phyloP scores from a whole-genome alignment of 2,888 invertebrate genomes.

The Pilophorus perplexus region DNA sequence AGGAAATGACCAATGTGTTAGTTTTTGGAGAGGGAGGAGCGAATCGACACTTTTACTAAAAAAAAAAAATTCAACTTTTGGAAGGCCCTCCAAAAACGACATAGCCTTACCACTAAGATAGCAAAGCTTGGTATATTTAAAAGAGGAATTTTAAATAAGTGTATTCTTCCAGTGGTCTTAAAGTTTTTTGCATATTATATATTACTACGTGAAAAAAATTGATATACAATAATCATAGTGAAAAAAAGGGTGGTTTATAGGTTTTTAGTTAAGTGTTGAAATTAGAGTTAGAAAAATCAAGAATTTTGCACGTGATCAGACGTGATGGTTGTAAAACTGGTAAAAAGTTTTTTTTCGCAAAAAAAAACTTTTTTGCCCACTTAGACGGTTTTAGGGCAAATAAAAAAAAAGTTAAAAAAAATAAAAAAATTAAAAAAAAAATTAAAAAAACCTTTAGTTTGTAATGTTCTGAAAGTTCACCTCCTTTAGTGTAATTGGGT shows the following conservation, averaged over 20 bases:
- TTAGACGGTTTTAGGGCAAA: conserved; percentile 5
- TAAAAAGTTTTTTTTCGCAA: conserved; percentile 21
- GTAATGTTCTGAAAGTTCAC: background rate
- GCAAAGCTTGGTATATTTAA: conserved; percentile 31
- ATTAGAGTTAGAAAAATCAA: conserved; percentile 7
- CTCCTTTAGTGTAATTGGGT: background rate
- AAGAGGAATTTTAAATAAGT: conserved; percentile 39
- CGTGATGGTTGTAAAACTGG: conserved; percentile 43
- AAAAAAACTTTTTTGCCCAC: conserved; percentile 13
- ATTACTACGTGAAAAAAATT: conserved; percentile 41
- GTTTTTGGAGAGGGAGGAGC: conserved; percentile 39
- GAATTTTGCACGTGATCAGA: conserved; percentile 13
- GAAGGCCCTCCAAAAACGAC: conserved; percentile 43
- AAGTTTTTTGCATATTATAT: conserved; percentile 38
- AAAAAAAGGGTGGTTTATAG: conserved; percentile 41
- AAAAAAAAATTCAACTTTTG: background rate
- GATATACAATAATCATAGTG: conserved; percentile 41
- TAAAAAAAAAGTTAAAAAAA: too few species aligned
- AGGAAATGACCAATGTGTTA: conserved; percentile 46
- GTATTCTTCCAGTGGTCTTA: conserved; percentile 48
- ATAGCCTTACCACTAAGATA: conserved; percentile 46
- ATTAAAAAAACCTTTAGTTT: conserved; percentile 6
- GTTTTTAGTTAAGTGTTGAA: conserved; percentile 31
- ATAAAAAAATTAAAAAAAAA: background rate
- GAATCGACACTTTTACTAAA: background rate